Evolutionary conservation across 2,113 vertebrate species (phyloP), one percentile per base, ranked within the genome.

Genomic region (Colaptes auratus): DNA sequence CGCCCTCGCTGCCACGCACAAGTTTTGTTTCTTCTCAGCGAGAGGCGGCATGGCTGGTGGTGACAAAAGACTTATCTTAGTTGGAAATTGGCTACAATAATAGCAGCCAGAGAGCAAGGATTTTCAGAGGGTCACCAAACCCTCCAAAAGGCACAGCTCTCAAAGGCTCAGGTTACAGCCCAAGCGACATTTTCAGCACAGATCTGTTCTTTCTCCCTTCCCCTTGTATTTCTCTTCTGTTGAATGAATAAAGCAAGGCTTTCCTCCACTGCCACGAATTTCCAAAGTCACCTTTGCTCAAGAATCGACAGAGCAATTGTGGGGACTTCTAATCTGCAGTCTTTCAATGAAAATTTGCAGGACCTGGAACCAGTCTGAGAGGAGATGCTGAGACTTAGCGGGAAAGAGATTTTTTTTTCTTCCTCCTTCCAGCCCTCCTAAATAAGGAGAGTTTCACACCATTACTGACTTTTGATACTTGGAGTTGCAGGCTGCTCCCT

Each of bases 41-140:
- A 81, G 87, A 90, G 65, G 84, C 88, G 7, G 90, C 77, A 58
- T 56, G 91, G 89, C 82, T 25, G 72, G 74, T 65, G 76, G 94
- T 88, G 94, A 96, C 94, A 96, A 97, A 96, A 96, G 89, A 82
- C 91, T 95, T 92, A 91, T 96, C 95, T 95, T 95, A 95, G 84
- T 76, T 94, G 91, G 93, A 96, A 95, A 96, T 77, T 77, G 89
- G 82, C 84, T 93, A 80, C 87, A 96, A 93, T 95, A 91, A 95
- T 70, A 86, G 93, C 84, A 92, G 88, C 73, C 86, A 91, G 88
- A 86, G 90, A 93, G 83, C 77, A 71, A 88, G 86, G 31, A 96
- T 89, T 86, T 88, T 90, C 93, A 4, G 77, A 85, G 95, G 92
- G 87, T 94, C 80, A 95, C 80, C 87, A 94, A 79, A 82, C 71